These are phyloP conservation scores for Parochlus steinenii DNA, from an alignment of 2,888 invertebrate genomes.

Conservation along the genomic window DNA sequence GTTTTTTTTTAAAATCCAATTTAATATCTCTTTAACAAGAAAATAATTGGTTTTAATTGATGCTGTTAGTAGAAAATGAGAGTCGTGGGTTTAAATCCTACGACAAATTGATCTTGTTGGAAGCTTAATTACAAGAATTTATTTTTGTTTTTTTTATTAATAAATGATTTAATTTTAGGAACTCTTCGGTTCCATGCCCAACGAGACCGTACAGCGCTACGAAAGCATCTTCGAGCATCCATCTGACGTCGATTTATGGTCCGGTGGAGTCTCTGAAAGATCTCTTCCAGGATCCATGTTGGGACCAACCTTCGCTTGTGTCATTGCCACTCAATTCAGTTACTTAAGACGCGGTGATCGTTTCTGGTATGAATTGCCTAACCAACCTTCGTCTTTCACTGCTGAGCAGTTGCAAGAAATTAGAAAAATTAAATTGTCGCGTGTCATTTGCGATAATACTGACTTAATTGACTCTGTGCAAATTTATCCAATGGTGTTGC, in stretches of 20 bases:
- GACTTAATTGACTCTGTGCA: slow-evolving; percentile 84
- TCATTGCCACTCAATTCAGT: slow-evolving; percentile 86
- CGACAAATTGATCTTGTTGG: too few species aligned
- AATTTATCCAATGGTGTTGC: slow-evolving; percentile 79
- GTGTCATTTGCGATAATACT: slow-evolving; percentile 81
- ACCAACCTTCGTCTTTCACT: slow-evolving; percentile 82
- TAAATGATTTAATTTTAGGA: too few species aligned
- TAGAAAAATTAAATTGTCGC: slow-evolving; percentile 60
- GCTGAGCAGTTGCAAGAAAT: slow-evolving; percentile 72
- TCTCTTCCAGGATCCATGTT: slow-evolving; percentile 83
- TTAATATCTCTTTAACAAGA: too few species aligned
- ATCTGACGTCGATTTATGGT: slow-evolving; percentile 86
- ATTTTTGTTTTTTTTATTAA: too few species aligned
- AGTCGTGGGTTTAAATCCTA: too few species aligned
- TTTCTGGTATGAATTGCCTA: slow-evolving; percentile 87
- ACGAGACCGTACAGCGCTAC: slow-evolving; percentile 69
- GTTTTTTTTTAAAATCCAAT: too few species aligned
- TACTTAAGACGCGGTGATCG: slow-evolving; percentile 78
- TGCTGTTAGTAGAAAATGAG: too few species aligned
- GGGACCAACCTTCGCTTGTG: slow-evolving; percentile 86
- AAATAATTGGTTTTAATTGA: too few species aligned
- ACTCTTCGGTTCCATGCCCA: slow-evolving; percentile 73
- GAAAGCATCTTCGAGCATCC: slow-evolving; percentile 77
- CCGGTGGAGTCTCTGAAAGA: slow-evolving; percentile 82
- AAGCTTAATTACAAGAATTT: too few species aligned